Evolutionary conservation across 2,113 vertebrate species (phyloP), one percentile per base, ranked within the genome.

Genomic region (Ophiodon elongatus): DNA sequence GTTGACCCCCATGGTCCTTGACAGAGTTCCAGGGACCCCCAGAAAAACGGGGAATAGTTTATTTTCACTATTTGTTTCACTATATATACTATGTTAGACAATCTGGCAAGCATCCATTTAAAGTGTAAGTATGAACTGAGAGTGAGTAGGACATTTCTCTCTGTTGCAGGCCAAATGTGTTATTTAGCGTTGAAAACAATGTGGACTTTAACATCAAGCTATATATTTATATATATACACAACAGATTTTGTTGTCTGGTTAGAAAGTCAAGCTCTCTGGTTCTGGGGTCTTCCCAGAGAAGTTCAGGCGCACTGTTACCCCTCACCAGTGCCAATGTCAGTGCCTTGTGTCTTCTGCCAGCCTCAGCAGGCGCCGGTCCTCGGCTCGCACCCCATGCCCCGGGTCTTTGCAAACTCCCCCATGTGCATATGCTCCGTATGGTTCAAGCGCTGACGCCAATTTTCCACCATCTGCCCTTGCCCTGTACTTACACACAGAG

Each of bases 391-490:
- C 91, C 92, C 92, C 79, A 70, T 89, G 90, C 85, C 85, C 91
- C 15, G 76, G 91, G 91, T 93, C 92, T 89, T 89, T 92, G 85
- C 91, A 92, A 93, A 95, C 93, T 92, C 92, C 89, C 89, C 89
- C 84, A 88, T 81, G 89, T 92, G 93, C 94, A 95, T 93, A 94
- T 93, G 94, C 92, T 93, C 95, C 94, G 86, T 95, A 94, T 95
- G 94, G 90, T 92, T 93, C 79, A 76, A 89, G 82, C 45, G 57
- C 87, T 45, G 62, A 73, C 69, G 94, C 94, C 94, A 94, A 93
- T 93, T 94, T 94, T 94, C 92, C 93, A 91, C 95, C 95, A 96
- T 96, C 95, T 95, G 95, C 91, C 91, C 0, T 14, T 82, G 89
- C 72, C 87, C 88, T 90, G 85, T 87, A 89, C 86, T 91, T 89